phyloP scores from a whole-genome alignment of 2,888 invertebrate species.

The Brassicogethes aeneus region DNA sequence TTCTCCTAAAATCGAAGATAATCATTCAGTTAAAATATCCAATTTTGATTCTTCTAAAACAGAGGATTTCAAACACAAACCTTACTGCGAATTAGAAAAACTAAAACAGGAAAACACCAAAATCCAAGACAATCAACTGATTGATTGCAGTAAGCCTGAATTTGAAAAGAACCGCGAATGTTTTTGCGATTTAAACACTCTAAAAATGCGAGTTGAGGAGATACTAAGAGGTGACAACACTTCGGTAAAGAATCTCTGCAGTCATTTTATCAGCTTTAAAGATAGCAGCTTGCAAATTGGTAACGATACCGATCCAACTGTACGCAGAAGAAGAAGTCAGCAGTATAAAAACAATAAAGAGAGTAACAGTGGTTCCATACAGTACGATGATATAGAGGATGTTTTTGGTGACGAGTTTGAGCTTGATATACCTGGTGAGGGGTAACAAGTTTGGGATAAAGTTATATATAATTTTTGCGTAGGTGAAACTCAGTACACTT shows the following conservation, averaged over 20 bases:
- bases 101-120: background rate
- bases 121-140: constrained; percentile 7
- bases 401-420: constrained; percentile 22
- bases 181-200: constrained; percentile 24
- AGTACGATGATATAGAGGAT: constrained; percentile 20
- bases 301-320: constrained; percentile 18
- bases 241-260: constrained; percentile 7
- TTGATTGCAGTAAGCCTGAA: constrained; percentile 21
- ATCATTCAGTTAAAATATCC: no score
- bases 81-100: no score
- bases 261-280: constrained; percentile 13
- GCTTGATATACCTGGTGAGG: constrained; percentile 13
- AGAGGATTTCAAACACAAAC: no score
- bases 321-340: constrained; percentile 25
- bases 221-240: constrained; percentile 2
- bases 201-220: constrained; percentile 10
- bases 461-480: constrained; percentile 7
- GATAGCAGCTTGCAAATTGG: constrained; percentile 16
- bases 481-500: constrained; percentile 12
- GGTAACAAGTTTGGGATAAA: background rate
- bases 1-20: no score
- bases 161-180: constrained; percentile 24
- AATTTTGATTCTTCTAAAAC: no score
- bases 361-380: constrained; percentile 15
- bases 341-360: constrained; percentile 20